These are phyloP conservation scores for Brachionus manjavacas DNA, from an alignment of 1,140 invertebrate species.

Conservation along the genomic window DNA sequence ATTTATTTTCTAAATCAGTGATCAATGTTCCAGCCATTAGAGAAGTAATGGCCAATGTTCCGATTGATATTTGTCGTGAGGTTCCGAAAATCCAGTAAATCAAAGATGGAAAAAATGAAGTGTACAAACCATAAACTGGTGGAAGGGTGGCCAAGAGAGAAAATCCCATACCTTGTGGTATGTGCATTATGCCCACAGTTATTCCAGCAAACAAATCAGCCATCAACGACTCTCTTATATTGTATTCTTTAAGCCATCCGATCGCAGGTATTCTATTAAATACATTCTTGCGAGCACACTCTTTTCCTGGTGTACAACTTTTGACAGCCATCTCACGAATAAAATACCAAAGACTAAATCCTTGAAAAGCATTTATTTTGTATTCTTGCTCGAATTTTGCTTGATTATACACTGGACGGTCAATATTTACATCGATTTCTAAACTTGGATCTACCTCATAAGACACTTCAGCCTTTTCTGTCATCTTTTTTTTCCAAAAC, in stretches of 20 bases:
- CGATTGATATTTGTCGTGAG: slow-evolving; percentile 83
- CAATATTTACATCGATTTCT: not conserved
- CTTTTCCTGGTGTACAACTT: not conserved
- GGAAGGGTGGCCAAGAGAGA: slow-evolving; percentile 77
- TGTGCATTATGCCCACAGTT: slow-evolving; percentile 59
- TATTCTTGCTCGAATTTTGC: not conserved
- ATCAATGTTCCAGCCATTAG: slow-evolving; percentile 64
- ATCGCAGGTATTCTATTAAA: slow-evolving; percentile 49
- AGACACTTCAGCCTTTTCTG: not conserved
- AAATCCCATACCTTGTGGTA: slow-evolving; percentile 71
- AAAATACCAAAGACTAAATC: not conserved
- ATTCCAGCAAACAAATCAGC: slow-evolving; percentile 58
- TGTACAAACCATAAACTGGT: slow-evolving; percentile 83
- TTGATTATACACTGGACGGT: not conserved
- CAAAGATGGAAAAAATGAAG: slow-evolving; percentile 85
- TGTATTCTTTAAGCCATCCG: slow-evolving; percentile 54
- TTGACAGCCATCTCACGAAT: not conserved
- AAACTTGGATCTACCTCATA: not conserved
- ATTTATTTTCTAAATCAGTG: slow-evolving; percentile 3
- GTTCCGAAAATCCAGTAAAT: slow-evolving; percentile 84
- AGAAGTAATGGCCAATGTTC: slow-evolving; percentile 81
- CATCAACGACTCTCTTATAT: slow-evolving; percentile 51
- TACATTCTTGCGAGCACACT: not conserved
- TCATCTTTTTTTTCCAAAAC: not conserved
- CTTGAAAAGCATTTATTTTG: not conserved